Base-by-base conservation (phyloP, 2,888 invertebrate species). In the Pinctada fucata region DNA sequence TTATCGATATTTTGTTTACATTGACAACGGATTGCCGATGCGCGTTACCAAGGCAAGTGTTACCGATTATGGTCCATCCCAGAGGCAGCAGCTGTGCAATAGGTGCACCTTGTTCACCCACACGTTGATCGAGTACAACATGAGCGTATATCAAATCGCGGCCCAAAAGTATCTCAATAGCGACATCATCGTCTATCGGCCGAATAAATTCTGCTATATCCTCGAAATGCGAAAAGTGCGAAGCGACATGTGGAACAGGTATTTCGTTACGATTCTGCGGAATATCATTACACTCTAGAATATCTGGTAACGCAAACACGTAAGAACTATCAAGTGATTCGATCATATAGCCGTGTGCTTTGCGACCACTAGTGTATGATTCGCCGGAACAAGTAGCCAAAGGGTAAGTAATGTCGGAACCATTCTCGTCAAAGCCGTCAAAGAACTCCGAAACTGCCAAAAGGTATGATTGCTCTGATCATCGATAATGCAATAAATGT, bases 11-110 rank as follows among this genome's bases (percentile, higher is more conserved):
- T 58, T 58, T 58, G 68, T 67, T 75, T 16, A 75, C 75, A 8
- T 49, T 77, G 45, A 77, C 63, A 6, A 52, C 63, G 6, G 71
- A 45, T 49, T 65, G 77, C 47, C 10, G 6, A 31, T 77, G 77
- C 16, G 67, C 51, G 6, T 72, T 77, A 4, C 67, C 58, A 10
- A 72, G 67, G 16, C 77, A 77, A 2, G 63, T 49, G 13, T 77
- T 67, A 3, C 77, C 77, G 16, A 77, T 72, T 2, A 77, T n/a
- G n/a, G 76, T 63, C 74, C 75, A 72, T 50, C 75, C 74, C 8
- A 79, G 69, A n/a, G 64, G 66, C 10, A 74, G 48, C 52, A 10
- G 47, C 48, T 78, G 78, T n/a, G 73, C 78, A 47, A 58, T 58
- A 4, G 74, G 78, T 16, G 64, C 3, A 13, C 45, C 45, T 5